Evolutionary conservation across 23 tunicate species (phyloP).

Genomic region (Phallusia fumigata): DNA sequence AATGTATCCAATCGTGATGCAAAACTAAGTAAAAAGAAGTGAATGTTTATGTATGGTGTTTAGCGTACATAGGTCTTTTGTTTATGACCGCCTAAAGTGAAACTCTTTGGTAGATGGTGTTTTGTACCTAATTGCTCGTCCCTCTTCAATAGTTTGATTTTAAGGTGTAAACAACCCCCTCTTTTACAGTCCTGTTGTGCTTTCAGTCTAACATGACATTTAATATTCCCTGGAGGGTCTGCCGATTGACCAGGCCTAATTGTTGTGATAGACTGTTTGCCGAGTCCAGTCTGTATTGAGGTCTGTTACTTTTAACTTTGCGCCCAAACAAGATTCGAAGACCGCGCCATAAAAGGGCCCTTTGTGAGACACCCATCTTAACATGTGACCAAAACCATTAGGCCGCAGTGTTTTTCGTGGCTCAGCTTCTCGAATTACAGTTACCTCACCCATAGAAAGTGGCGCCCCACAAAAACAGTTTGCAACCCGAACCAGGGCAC

Average conservation of each 20-base stretch:
- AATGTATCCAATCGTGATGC: no score
- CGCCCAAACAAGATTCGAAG: not conserved
- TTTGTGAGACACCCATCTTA: not conserved
- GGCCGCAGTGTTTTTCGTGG: not conserved
- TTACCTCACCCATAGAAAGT: not conserved
- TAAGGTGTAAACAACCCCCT: not conserved
- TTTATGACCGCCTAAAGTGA: no score
- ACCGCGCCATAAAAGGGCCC: not conserved
- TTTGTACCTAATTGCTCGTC: no score
- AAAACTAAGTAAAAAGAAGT: no score
- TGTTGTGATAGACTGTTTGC: slow-evolving; percentile 2
- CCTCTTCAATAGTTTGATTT: not conserved
- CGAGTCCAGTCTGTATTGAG: not conserved
- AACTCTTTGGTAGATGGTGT: no score
- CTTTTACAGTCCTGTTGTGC: not conserved
- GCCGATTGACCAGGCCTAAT: not conserved
- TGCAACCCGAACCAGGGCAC: not conserved
- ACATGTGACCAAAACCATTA: slow-evolving; percentile 8
- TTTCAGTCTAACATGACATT: not conserved
- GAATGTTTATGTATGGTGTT: no score
- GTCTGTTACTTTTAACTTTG: not conserved
- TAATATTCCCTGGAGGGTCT: not conserved
- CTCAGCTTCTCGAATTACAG: not conserved
- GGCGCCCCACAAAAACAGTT: not conserved
- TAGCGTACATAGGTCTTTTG: no score